These are phyloP conservation scores for Myodes glareolus DNA, from an alignment of 2,113 vertebrate genomes.

Conservation along the genomic window DNA sequence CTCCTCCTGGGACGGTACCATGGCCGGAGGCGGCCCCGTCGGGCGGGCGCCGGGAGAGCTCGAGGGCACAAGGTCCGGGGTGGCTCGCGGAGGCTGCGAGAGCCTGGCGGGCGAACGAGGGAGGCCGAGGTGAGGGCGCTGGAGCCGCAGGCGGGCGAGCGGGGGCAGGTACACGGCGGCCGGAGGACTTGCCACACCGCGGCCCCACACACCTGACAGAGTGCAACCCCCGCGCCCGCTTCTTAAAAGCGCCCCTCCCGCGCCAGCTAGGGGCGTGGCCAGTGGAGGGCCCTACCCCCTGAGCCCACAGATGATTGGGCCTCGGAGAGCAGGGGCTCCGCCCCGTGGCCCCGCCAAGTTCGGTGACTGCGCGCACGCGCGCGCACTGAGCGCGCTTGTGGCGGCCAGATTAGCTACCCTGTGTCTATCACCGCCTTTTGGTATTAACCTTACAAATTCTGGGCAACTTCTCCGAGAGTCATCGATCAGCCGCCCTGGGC, in stretches of 20 bases:
- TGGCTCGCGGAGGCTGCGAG: neutral
- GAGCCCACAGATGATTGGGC: slow-evolving; percentile 57
- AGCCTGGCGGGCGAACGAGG: neutral
- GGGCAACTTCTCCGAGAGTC: neutral
- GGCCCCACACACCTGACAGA: neutral
- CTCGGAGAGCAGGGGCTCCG: neutral
- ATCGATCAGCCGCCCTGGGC: neutral
- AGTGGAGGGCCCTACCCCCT: neutral
- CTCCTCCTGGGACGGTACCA: slow-evolving; percentile 68
- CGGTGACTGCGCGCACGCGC: neutral
- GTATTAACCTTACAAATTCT: neutral
- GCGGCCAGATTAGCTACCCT: too few species aligned
- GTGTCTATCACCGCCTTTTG: neutral
- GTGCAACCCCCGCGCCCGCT: neutral
- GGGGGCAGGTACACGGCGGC: neutral
- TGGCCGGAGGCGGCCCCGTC: slow-evolving; percentile 59
- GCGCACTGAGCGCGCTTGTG: neutral
- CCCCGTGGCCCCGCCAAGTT: neutral
- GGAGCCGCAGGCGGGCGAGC: neutral
- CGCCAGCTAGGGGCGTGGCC: slow-evolving; percentile 39
- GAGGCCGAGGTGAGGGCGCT: neutral
- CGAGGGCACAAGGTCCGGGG: neutral
- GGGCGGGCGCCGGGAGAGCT: neutral
- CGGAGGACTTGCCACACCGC: rapidly evolving
- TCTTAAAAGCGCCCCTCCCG: slow-evolving; percentile 59